phyloP scores from a whole-genome alignment of 1,140 invertebrate species.

The Littorina saxatilis region DNA sequence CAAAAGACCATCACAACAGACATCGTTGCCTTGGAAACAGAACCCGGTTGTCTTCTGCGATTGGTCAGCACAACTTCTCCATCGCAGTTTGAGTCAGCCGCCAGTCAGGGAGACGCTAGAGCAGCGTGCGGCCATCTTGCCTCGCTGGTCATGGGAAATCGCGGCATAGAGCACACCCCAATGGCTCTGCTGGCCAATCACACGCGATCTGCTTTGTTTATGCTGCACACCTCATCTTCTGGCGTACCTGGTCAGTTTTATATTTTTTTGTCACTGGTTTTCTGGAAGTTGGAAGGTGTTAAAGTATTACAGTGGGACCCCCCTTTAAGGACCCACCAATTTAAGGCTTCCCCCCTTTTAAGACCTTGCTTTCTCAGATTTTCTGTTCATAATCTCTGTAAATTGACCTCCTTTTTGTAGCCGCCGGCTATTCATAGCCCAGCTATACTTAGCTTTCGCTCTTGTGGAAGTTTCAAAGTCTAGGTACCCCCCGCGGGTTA shows the following conservation, averaged over 20 bases:
- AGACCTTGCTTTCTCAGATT: no score
- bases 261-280: no score
- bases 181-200: constrained; percentile 68
- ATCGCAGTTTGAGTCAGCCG: constrained; percentile 57
- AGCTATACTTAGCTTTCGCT: no score
- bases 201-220: constrained; percentile 56
- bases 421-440: no score
- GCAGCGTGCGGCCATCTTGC: constrained; percentile 66
- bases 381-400: no score
- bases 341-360: no score
- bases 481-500: no score
- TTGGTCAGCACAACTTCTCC: constrained; percentile 58
- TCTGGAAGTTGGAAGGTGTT: no score
- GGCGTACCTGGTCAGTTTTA: constrained; percentile 16
- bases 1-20: constrained; percentile 58
- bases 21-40: constrained; percentile 66
- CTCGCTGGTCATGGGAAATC: constrained; percentile 66
- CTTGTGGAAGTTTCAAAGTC: no score
- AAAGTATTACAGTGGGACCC: no score
- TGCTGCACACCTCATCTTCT: constrained; percentile 31
- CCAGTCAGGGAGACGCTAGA: constrained; percentile 44
- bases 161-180: constrained; percentile 64
- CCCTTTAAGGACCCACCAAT: no score
- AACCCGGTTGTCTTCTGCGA: constrained; percentile 66
- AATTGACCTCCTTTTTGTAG: no score